Base-by-base conservation (phyloP, 2,797 vertebrate genomes). In the Spheniscus humboldti region DNA sequence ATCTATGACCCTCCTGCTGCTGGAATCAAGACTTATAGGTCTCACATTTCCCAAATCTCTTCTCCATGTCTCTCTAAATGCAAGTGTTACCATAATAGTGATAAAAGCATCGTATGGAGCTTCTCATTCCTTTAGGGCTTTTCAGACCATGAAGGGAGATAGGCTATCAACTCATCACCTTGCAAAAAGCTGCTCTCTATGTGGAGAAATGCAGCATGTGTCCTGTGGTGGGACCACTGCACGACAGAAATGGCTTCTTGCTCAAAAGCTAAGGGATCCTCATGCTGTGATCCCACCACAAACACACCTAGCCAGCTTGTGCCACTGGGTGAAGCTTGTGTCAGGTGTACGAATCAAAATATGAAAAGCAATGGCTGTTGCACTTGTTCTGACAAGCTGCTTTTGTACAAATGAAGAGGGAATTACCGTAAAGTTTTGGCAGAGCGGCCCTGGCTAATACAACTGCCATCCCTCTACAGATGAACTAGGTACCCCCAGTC, bases 31-130 rank as follows among this genome's bases (percentile, higher is more conserved):
- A 84, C 79, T 91, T 88, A 83, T 43, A 67, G 84, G 63, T 88
- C 94, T 96, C 79, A 67, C 18, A 9, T 94, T 88, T 86, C 86
- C 72, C 92, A 69, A 25, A 62, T 94, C 91, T 95, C 86, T 72
- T 83, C 62, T 64, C 59, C 86, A 90, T 96, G 92, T 88, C 56
- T 95, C 72, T 93, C 59, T 94, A 92, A 97, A 92, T 74, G 88
- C 91, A 91, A 89, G 52, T 71, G 77, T 74, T 89, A 35, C 73
- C 37, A 66, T 80, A 62, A 80, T 64, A 75, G 83, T 28, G 53
- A 95, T 79, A 88, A 94, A 79, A 90, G 37, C 41, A 39, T 60
- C 4, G 1, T 56, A 72, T 10, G 35, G 69, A 89, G 31, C 87
- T 88, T 91, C 74, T 89, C 60, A 53, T 64, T 86, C 80, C 43